Evolutionary conservation across 2,888 invertebrate genomes (phyloP), one percentile per base, ranked within the genome.

Genomic region (Ormyrus pomaceus): DNA sequence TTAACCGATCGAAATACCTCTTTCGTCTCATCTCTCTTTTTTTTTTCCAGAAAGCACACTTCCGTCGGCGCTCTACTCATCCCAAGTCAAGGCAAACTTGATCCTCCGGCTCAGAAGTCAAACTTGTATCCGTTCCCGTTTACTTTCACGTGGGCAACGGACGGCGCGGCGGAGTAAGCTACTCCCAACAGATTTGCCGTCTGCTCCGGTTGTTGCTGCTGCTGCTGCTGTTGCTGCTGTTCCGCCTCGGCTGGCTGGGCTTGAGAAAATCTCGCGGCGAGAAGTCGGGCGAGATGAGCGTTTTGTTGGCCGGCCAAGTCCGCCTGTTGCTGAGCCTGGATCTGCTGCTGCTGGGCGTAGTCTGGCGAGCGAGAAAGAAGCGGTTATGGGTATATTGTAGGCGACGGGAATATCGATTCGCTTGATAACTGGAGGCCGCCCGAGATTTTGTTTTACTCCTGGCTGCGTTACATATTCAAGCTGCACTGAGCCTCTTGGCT

Each of bases 141-240:
- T 83, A 91, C 91, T 84, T 91, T 92, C 0, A 92, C 92, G 74
- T 91, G 92, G 7, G 93, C 91, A 2, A 92, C 92, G 48, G 91
- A 88, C 58, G 91, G 90, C 0, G 92, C 91, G 19, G 92, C 87
- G 13, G 92, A 92, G 83, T 88, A 90, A 86, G 91, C 88, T 55
- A 92, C 83, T 9, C 91, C 91, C 69, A 91, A 82, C 55, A 89
- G 85, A 83, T 84, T 87, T 13, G 87, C 86, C 10, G 77, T 61
- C 58, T 82, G 84, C 9, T 82, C 85, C 80, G 82, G 83, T 46
- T 79, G 82, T 72, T 81, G 82, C 34, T 84, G 83, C 65, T 82
- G 83, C 19, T 70, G 83, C 19, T 70, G 79, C 55, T 70, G 71
- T 13, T 71, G 46, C 45, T 69, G 68, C 9, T 19, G 19, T 19